Percentiles rank a stretch among this genome's conserved stretches.
phyloP scores from a whole-genome alignment of 92 coral and sea anemone species.

The Umimayanthus chanpuru region DNA sequence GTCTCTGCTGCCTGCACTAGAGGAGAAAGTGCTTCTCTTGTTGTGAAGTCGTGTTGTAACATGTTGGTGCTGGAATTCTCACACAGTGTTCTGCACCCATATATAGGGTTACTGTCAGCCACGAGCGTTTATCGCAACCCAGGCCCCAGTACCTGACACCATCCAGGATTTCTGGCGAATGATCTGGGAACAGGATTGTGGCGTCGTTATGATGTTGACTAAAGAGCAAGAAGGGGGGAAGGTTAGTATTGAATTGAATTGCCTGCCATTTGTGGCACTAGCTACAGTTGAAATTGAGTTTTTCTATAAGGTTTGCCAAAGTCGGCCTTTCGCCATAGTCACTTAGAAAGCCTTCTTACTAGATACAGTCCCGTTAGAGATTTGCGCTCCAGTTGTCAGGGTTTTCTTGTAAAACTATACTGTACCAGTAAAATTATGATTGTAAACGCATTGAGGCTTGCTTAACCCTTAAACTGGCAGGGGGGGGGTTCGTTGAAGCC shows the following conservation, averaged over 20 bases:
- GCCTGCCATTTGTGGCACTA: no score
- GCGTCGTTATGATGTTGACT: conserved; percentile 84
- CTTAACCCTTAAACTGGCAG: no score
- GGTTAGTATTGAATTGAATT: conserved; percentile 49
- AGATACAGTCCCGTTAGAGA: no score
- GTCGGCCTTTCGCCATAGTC: no score
- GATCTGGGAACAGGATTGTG: conserved; percentile 96
- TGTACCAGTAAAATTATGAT: no score
- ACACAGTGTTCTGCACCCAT: background rate
- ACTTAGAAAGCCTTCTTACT: no score
- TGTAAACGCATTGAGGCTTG: no score
- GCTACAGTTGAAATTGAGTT: no score
- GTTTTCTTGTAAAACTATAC: no score
- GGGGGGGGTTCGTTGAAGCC: no score
- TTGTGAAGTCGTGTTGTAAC: background rate
- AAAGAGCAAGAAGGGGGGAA: conserved; percentile 85
- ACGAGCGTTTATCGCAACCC: conserved; percentile 89
- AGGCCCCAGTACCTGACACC: conserved; percentile 94
- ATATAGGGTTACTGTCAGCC: conserved; percentile 90
- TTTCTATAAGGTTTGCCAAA: no score
- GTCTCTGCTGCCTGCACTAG: background rate
- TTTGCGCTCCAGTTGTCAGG: no score
- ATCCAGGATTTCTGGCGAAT: conserved; percentile 97
- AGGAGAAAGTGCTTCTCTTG: background rate
- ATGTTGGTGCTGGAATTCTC: background rate